Evolutionary conservation across 2,113 vertebrate species (phyloP).

Genomic region (Malaclemys terrapin): DNA sequence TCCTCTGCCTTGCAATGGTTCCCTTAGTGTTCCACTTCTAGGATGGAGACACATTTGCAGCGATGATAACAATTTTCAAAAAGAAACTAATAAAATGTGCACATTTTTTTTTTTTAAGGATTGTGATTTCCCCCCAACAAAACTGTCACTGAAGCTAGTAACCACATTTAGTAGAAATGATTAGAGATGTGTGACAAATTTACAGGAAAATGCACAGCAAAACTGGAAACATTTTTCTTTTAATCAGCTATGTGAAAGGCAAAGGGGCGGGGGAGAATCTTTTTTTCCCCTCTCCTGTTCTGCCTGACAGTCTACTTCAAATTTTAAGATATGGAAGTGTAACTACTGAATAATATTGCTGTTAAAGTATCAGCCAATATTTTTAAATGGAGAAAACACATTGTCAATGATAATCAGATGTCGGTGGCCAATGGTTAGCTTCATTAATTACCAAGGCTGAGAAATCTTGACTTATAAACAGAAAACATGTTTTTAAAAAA

Average conservation of each 20-base stretch:
- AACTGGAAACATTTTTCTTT: constrained; percentile 58
- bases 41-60: constrained; percentile 7
- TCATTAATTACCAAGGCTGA: not conserved
- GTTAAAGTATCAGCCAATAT: not conserved
- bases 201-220: constrained; percentile 45
- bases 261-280: not conserved
- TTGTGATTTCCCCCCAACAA: constrained; percentile 51
- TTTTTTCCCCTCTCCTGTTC: constrained; percentile 31
- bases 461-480: not conserved
- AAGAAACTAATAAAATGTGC: constrained; percentile 43
- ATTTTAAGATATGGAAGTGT: constrained; percentile 19
- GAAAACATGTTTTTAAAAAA: not conserved
- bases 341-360: constrained; percentile 15
- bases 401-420: not conserved
- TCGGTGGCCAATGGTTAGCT: not conserved
- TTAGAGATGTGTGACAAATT: constrained; percentile 67
- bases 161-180: constrained; percentile 53
- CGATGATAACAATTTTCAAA: constrained; percentile 14
- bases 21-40: constrained; percentile 13
- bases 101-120: constrained; percentile 12
- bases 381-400: not conserved
- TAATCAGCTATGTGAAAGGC: constrained; percentile 57
- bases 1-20: constrained; percentile 5
- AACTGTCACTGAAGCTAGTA: constrained; percentile 56
- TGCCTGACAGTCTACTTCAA: constrained; percentile 19